These are phyloP conservation scores for Chaunax sp. DNA, from an alignment of 2,797 vertebrate species.

Conservation along the genomic window DNA sequence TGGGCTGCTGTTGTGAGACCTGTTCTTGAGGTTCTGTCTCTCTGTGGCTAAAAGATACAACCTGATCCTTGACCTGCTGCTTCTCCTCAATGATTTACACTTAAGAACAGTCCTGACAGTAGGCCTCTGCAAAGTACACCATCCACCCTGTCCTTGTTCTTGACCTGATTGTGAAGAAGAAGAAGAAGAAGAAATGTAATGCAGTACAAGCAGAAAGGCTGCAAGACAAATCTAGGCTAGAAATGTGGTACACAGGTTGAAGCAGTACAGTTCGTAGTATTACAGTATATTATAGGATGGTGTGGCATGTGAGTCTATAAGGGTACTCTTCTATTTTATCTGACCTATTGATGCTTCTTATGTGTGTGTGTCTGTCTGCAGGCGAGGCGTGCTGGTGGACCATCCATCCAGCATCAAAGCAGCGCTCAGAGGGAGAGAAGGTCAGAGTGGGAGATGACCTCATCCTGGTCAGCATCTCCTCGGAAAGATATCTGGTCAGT, in stretches of 20 bases:
- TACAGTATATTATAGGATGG: not conserved
- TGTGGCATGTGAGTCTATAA: slow-evolving; percentile 4
- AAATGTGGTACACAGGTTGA: slow-evolving; percentile 14
- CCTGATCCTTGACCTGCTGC: not conserved
- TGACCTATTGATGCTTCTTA: not conserved
- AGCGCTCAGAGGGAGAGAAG: slow-evolving; percentile 96
- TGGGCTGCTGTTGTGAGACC: too few species aligned
- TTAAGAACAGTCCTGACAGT: slow-evolving; percentile 17
- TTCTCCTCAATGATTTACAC: not conserved
- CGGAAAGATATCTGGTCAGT: slow-evolving; percentile 96
- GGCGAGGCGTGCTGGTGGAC: slow-evolving; percentile 99
- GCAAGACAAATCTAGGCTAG: slow-evolving; percentile 26
- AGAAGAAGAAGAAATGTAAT: slow-evolving; percentile 16
- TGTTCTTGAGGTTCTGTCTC: too few species aligned
- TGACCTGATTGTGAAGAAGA: slow-evolving; percentile 30
- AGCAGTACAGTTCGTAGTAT: not conserved
- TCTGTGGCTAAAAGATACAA: not conserved
- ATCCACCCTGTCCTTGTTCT: too few species aligned
- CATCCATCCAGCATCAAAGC: slow-evolving; percentile 96
- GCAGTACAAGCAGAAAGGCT: slow-evolving; percentile 22
- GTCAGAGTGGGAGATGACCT: slow-evolving; percentile 96
- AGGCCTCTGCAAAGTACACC: not conserved
- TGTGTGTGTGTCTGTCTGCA: slow-evolving; percentile 63
- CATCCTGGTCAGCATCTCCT: slow-evolving; percentile 96
- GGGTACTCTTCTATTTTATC: not conserved